Percentiles rank a stretch among this genome's conserved stretches.
These are phyloP conservation scores for Zosterops hypoxanthus DNA, from an alignment of 2,113 vertebrate genomes.

Conservation along the genomic window DNA sequence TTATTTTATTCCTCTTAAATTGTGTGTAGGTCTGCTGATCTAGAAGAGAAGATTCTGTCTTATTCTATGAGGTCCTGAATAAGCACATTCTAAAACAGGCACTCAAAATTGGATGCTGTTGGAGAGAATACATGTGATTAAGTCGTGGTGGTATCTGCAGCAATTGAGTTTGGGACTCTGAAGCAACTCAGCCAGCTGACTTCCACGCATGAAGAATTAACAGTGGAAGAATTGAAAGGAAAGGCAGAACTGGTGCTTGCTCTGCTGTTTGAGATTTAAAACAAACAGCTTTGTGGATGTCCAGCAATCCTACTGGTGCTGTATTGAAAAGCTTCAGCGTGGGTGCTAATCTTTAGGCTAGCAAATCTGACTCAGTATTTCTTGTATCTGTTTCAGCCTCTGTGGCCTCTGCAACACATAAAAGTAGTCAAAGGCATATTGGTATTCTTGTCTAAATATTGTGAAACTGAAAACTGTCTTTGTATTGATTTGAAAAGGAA, in stretches of 20 bases:
- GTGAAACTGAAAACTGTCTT: not conserved
- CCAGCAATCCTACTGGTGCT: not conserved
- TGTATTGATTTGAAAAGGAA: constrained; percentile 10
- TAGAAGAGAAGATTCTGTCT: not conserved
- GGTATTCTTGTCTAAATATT: not conserved
- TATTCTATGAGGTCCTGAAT: not conserved
- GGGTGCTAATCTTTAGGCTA: not conserved
- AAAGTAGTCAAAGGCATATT: not conserved
- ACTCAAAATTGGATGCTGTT: not conserved
- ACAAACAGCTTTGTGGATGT: not conserved
- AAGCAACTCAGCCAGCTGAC: not conserved
- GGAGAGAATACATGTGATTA: not conserved
- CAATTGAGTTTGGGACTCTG: not conserved
- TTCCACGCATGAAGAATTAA: not conserved
- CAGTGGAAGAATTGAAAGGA: not conserved
- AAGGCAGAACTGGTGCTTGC: not conserved
- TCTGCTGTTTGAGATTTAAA: not conserved
- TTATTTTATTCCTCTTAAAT: not conserved
- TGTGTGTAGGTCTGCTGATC: not conserved
- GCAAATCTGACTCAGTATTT: not conserved
- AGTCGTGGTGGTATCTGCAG: not conserved
- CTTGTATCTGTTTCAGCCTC: not conserved
- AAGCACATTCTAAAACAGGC: not conserved
- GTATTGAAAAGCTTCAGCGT: not conserved
- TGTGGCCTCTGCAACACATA: not conserved